These are phyloP conservation scores for Monochamus saltuarius DNA, from an alignment of 1,140 invertebrate genomes.

Conservation along the genomic window DNA sequence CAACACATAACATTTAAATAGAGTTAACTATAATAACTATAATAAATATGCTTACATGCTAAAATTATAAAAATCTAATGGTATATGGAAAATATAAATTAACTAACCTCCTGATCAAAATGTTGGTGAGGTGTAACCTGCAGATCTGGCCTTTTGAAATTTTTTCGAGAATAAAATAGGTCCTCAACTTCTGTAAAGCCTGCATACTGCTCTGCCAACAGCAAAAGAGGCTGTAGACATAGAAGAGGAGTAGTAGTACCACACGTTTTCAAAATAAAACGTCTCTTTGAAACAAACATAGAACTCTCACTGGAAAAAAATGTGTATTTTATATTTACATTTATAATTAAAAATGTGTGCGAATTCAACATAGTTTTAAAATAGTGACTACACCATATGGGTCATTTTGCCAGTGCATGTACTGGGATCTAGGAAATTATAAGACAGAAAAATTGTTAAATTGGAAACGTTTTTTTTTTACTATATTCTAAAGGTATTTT, in stretches of 20 bases:
- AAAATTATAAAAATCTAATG: too few relatives aligned
- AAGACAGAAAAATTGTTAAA: too few relatives aligned
- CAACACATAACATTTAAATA: too few relatives aligned
- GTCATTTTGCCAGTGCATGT: too few relatives aligned
- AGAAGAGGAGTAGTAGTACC: conserved; percentile 95
- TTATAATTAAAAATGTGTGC: too few relatives aligned
- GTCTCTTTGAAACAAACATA: conserved; percentile 92
- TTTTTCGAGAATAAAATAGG: conserved; percentile 95
- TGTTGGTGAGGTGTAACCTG: conserved; percentile 78
- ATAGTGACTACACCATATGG: too few relatives aligned
- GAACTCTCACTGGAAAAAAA: conserved; percentile 85
- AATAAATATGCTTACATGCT: too few relatives aligned
- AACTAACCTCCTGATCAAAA: conserved; percentile 77
- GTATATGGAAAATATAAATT: background rate
- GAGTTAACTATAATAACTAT: too few relatives aligned
- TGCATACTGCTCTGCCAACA: conserved; percentile 81
- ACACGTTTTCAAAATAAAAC: conserved; percentile 98
- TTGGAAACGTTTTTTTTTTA: too few relatives aligned
- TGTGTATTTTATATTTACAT: background rate
- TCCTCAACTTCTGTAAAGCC: conserved; percentile 83
- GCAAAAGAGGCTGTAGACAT: conserved; percentile 82
- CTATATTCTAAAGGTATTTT: too few relatives aligned
- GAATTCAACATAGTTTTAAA: too few relatives aligned
- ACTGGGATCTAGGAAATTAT: too few relatives aligned
- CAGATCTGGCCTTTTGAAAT: conserved; percentile 90